Evolutionary conservation across 1,140 invertebrate genomes (phyloP), one percentile per base, ranked within the genome.

Genomic region (Octopus bimaculoides): DNA sequence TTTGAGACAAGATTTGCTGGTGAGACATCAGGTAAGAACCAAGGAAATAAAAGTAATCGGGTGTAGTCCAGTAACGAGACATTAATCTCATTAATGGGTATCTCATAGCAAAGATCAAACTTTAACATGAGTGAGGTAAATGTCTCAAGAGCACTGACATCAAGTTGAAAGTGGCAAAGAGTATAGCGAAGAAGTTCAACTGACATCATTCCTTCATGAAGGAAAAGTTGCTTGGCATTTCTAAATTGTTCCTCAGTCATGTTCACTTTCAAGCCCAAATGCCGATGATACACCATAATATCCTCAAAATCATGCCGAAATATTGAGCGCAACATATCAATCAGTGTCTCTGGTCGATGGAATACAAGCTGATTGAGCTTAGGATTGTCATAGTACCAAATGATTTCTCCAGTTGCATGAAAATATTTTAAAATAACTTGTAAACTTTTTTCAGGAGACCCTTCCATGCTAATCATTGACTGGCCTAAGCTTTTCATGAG

Each of bases 231-330:
- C 78, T 88, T 88, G 81, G 86, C 82, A 26, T 75, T 80, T 6
- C 84, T 78, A 81, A 88, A 88, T n/a, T 82, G 79, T 41, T 82
- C 75, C 52, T 82, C 17, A 9, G 79, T 80, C 7, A 88, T 52
- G 41, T 82, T 83, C 54, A 78, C 54, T 20, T 61, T 78, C 4
- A 41, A 52, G 10, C 77, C 77, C 17, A 78, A 20, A 6, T n/a
- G n/a, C 20, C n/a, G 7, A n/a, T 78, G n/a, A 52, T 81, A 88
- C 52, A 78, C 79, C 12, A 88, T 85, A 9, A 86, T 83, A 53
- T 86, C 83, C 7, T 86, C 78, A 80, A 88, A 88, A 79, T 88
- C 86, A 79, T 88, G 87, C n/a, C 86, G 81, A 75, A 88, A 88
- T 17, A 88, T 86, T 52, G 87, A 84, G 53, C 87, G 81, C 71